Conservation (phyloP, 2,888 invertebrate species). For the Coelogynopora nodosa region DNA sequence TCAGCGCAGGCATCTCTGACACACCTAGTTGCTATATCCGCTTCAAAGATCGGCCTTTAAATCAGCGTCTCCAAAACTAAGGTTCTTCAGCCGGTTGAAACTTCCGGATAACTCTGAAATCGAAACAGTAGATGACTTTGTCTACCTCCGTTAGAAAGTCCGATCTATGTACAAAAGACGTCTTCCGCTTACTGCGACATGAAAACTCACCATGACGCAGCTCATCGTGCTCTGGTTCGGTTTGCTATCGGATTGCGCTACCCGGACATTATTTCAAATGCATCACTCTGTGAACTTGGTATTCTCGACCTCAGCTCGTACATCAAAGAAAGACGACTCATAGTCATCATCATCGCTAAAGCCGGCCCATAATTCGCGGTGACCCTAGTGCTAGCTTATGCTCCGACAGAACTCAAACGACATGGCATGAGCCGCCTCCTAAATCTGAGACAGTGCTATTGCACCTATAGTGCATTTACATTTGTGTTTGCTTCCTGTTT, state of each 20-base stretch:
- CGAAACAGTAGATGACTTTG: background rate
- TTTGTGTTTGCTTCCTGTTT: background rate
- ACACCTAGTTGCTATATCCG: no score
- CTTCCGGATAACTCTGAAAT: background rate
- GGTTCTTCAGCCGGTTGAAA: no score
- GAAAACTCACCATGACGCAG: no score
- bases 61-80: no score
- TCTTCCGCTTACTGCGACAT: background rate
- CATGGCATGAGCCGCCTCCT: background rate
- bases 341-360: background rate
- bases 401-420: slow-evolving; percentile 20
- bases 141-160: background rate
- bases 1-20: no score
- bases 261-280: background rate
- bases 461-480: background rate
- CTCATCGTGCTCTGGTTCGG: background rate
- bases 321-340: background rate
- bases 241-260: background rate
- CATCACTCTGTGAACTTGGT: background rate
- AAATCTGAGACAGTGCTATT: background rate
- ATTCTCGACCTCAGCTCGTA: background rate
- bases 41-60: no score
- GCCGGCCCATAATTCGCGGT: background rate
- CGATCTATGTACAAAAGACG: background rate
- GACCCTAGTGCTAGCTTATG: background rate